A percentile compares a stretch with the other conserved stretches of the same genome.
Conservation (phyloP, 1,140 invertebrate genomes). For the Rhyacophila brunnea region DNA sequence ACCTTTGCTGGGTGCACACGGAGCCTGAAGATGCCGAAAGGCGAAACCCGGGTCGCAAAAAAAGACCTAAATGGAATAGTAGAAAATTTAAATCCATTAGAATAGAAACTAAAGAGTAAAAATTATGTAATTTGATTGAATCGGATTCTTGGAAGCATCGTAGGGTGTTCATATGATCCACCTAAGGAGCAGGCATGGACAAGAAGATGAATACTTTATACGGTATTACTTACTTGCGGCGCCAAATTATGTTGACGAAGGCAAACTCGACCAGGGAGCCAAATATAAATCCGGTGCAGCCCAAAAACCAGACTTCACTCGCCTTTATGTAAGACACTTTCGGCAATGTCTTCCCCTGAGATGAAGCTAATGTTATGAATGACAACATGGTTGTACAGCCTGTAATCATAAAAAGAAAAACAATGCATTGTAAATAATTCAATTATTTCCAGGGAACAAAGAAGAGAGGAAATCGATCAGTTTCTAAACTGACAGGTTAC, state of each 20-base stretch:
- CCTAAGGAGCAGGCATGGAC: no score
- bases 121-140: no score
- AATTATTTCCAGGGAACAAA: background rate
- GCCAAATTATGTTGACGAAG: slow-evolving; percentile 87
- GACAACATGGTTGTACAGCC: slow-evolving; percentile 83
- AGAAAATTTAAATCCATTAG: no score
- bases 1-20: no score
- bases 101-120: no score
- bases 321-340: slow-evolving; percentile 91
- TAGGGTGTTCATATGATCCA: no score
- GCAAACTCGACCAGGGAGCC: slow-evolving; percentile 84
- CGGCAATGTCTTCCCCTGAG: slow-evolving; percentile 77
- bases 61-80: no score
- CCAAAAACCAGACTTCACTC: slow-evolving; percentile 86
- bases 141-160: no score
- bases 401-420: slow-evolving; percentile 41
- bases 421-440: background rate
- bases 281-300: slow-evolving; percentile 81
- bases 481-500: no score
- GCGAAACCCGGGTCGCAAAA: no score
- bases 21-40: no score
- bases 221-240: slow-evolving; percentile 67
- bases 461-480: background rate
- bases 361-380: slow-evolving; percentile 81
- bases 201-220: no score